phyloP scores from a whole-genome alignment of 2,113 vertebrate genomes.

The Dascyllus trimaculatus region DNA sequence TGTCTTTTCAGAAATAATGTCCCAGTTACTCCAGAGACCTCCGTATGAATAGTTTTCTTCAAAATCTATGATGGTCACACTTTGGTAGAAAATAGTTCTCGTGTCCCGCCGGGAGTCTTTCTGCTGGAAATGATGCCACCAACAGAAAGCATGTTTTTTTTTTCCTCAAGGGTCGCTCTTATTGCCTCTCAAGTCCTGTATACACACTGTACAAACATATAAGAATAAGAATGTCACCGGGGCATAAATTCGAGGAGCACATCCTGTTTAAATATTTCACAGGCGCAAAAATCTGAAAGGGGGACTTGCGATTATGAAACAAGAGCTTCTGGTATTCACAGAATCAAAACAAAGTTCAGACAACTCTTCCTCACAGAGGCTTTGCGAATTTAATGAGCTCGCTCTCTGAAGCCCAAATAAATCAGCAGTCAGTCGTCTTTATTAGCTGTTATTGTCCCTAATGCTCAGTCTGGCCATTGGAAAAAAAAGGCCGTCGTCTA shows the following conservation, averaged over 20 bases:
- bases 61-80: not conserved
- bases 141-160: slow-evolving; percentile 32
- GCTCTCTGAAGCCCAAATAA: slow-evolving; percentile 37
- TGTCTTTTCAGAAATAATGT: not conserved
- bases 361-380: slow-evolving; percentile 20
- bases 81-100: not conserved
- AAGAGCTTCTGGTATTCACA: slow-evolving; percentile 34
- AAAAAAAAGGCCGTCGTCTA: not conserved
- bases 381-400: slow-evolving; percentile 40
- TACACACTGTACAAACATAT: slow-evolving; percentile 26
- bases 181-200: slow-evolving; percentile 15
- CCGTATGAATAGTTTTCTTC: not conserved
- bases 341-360: slow-evolving; percentile 59
- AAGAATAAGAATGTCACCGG: slow-evolving; percentile 13
- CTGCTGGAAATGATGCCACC: slow-evolving; percentile 28
- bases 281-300: slow-evolving; percentile 20
- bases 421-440: slow-evolving; percentile 21
- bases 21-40: not conserved
- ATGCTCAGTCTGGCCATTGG: slow-evolving; percentile 14
- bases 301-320: slow-evolving; percentile 42
- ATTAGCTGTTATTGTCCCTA: slow-evolving; percentile 21
- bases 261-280: slow-evolving; percentile 60
- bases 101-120: not conserved
- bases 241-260: slow-evolving; percentile 18
- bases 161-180: slow-evolving; percentile 2